Evolutionary conservation across 2,797 vertebrate species (phyloP), one percentile per base, ranked within the genome.

Genomic region (Crenuchus spilurus): DNA sequence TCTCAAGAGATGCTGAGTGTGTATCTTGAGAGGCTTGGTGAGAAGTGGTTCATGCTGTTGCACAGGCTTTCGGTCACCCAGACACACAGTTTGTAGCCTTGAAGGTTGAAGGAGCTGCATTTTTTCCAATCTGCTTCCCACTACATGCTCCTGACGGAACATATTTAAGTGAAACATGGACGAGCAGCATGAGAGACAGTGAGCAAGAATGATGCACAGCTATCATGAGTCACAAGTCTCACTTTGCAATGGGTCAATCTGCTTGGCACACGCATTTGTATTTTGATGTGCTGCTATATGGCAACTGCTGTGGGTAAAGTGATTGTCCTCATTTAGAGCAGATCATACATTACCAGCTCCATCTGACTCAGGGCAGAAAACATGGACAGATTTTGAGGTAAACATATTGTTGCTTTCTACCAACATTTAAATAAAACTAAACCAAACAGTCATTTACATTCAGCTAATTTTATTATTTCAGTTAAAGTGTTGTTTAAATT

Each of bases 81-180:
- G 24, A 1, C 54, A 16, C 1, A 7, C 8, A 13, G 46, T 24
- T 31, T 33, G 54, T 42, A 26, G 24, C 41, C 13, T 41, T 24
- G 11, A 30, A 60, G 11, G 22, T 49, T 4, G 24, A 60, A 37
- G n/a, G 55, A 30, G 42, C 28, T 18, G 24, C 51, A 22, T 73
- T 65, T 35, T 52, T 49, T 13, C 52, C 28, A 33, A n/a, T 49
- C 62, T 49, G 13, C 54, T 51, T 30, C 33, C 30, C 35, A 51
- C 35, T 60, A 18, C 37, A 18, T 18, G 55, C 55, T 20, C 22
- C 51, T 74, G 52, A 48, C 39, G n/a, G 37, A 37, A 74, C 48
- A 51, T 6, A 48, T 22, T 39, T 44, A 64, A 65, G 55, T 54
- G 60, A 46, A 39, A 52, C 48, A 51, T 11, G 9, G 7, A 26